Base-by-base conservation (phyloP, 2,888 invertebrate species). In the Aphidius colemani region DNA sequence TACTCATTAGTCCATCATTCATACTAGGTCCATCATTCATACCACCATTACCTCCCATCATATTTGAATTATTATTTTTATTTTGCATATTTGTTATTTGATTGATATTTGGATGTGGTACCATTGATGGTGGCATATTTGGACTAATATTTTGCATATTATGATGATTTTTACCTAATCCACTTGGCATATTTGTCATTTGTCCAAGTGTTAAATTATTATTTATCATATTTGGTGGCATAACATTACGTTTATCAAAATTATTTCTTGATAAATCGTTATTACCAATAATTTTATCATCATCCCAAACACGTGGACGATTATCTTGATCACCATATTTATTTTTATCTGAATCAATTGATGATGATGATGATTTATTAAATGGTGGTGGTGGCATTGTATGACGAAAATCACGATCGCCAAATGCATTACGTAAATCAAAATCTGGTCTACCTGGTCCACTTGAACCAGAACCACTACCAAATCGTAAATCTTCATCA, bases 131-230 rank as follows among this genome's bases (percentile, higher is more conserved):
- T 11, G 74, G 76, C 74, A 76, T 76, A 40, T 79, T 77, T 0
- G 80, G 75, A 67, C 77, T 79, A 7, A 80, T 75, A 11, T 78
- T 76, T 62, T 80, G 80, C 74, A 79, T 78, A 40, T 78, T 79
- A 51, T 78, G 77, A 53, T 79, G 79, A 68, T 75, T 78, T 5
- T 76, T 51, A 62, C 72, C 69, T 63, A 70, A 68, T 3, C 66
- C 66, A 4, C 66, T 67, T n/a, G 67, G 65, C 8, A 63, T 70
- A 40, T 71, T 71, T 40, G 70, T 63, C 60, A 74, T 66, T 11
- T 72, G 72, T 7, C 65, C 69, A 51, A 72, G 72, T 53, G 65
- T 64, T 8, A 71, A 66, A 30, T 72, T 71, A 13, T 69, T 68
- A 39, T 72, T 71, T 7, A 68, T 68, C 53, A 74, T 70, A 6